Conservation (phyloP, 2,888 invertebrate genomes). For the Hydroisotoma schaefferi region DNA sequence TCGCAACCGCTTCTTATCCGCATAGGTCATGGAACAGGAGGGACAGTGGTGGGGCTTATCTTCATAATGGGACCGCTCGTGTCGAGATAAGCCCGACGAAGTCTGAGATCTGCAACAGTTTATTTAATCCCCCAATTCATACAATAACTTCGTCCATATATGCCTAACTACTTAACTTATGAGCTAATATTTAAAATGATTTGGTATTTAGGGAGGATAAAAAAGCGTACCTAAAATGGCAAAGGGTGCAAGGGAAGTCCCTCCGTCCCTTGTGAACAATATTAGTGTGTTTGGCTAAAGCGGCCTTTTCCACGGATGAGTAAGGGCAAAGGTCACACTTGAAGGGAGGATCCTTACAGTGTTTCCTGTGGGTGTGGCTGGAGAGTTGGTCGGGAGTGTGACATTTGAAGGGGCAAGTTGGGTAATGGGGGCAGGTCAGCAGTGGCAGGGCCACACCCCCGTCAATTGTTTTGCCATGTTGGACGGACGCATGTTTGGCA, state of each 20-base stretch:
- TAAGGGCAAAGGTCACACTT: slow-evolving; percentile 49
- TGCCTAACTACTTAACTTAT: background rate
- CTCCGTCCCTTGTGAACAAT: slow-evolving; percentile 48
- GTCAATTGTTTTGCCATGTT: slow-evolving; percentile 46
- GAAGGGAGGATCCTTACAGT: slow-evolving; percentile 36
- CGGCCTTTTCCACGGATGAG: slow-evolving; percentile 49
- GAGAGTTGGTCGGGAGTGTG: slow-evolving; percentile 49
- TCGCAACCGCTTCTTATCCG: slow-evolving; percentile 49
- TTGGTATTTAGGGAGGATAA: background rate
- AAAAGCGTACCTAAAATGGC: slow-evolving; percentile 40
- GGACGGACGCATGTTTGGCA: slow-evolving; percentile 48
- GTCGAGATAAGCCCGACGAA: slow-evolving; percentile 48
- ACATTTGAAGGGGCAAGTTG: slow-evolving; percentile 43
- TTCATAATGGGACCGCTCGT: slow-evolving; percentile 48
- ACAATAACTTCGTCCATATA: background rate
- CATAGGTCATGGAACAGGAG: slow-evolving; percentile 47
- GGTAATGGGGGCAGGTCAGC: slow-evolving; percentile 38
- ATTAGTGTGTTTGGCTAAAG: slow-evolving; percentile 49
- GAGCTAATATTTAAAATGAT: background rate
- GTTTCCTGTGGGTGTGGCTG: slow-evolving; percentile 47
- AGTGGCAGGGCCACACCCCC: slow-evolving; percentile 41
- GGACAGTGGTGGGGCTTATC: slow-evolving; percentile 49
- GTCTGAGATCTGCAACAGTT: slow-evolving; percentile 43
- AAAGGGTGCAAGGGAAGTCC: slow-evolving; percentile 47
- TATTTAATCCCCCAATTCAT: background rate